A percentile compares a stretch with the other conserved stretches of the same genome.
Conservation (phyloP, 1,140 invertebrate species). For the Cecropterus lyciades region DNA sequence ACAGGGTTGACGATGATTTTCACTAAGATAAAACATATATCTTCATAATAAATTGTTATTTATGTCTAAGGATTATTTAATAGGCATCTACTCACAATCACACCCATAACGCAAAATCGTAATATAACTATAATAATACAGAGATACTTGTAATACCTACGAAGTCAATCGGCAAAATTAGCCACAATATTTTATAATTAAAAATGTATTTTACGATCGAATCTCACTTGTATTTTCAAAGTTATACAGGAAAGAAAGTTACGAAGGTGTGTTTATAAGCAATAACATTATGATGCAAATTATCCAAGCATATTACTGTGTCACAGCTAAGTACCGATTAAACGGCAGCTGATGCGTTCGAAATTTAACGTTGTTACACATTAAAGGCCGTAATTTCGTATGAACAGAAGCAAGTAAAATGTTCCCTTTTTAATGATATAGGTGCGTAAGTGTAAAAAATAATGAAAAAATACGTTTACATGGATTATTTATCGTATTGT, state of each 20-base stretch:
- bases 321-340: slow-evolving; percentile 14
- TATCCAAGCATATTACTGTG: slow-evolving; percentile 6
- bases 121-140: too few species aligned
- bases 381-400: slow-evolving; percentile 12
- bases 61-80: too few species aligned
- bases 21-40: too few species aligned
- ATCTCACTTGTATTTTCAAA: slow-evolving; percentile 9
- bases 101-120: too few species aligned
- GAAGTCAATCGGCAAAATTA: too few species aligned
- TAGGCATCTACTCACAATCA: too few species aligned
- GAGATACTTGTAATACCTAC: too few species aligned
- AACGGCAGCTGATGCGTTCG: slow-evolving; percentile 11
- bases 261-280: slow-evolving; percentile 17
- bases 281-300: slow-evolving; percentile 22
- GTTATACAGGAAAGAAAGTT: neutral
- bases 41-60: too few species aligned
- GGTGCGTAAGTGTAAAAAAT: neutral
- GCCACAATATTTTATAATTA: neutral
- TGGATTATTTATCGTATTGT: too few species aligned
- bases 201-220: neutral
- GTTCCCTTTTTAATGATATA: neutral
- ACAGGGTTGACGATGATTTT: too few species aligned
- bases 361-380: slow-evolving; percentile 11
- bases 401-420: slow-evolving; percentile 1
- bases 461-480: too few species aligned